Base-by-base conservation (phyloP, 1,140 invertebrate genomes). In the Paramacrobiotus metropolitanus region DNA sequence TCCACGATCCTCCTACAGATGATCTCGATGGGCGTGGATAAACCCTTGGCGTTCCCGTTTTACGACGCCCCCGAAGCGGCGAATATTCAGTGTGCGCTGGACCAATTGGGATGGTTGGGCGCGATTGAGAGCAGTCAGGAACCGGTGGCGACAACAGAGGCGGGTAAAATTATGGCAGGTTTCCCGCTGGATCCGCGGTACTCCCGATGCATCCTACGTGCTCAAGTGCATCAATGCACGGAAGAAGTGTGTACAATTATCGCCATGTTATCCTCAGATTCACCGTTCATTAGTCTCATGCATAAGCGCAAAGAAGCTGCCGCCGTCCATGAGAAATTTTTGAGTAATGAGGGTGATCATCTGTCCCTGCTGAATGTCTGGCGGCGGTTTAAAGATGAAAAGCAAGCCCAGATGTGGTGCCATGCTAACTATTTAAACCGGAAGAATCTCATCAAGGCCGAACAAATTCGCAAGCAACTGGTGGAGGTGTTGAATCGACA, bases 181-280 rank as follows among this genome's bases (percentile, higher is more conserved):
- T 96, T 94, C 73, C 93, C 93, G 1, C 74, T 97, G 44, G 89
- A 95, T 71, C 92, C 92, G 0, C 79, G 82, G 61, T 86, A 87
- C 73, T 81, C 87, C 2, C 91, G 87, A 63, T 64, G 66, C 21
- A 59, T 67, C 34, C 31, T 64, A 30, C 40, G 61, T 59, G 67
- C 65, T 34, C 34, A 30, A 30, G 59, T 44, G 30, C 62, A 64
- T 62, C 62, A 60, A 71, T 77, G 48, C 68, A 79, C 78, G 62
- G 86, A 92, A 66, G 90, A 95, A 77, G 82, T 83, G 29, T 66
- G 85, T 30, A 82, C 76, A 40, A 79, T 85, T 40, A 75, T 85
- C 31, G 77, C 83, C 1, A 66, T 83, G 62, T 69, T 85, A 45
- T 83, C 82, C 2, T 77, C 79, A 9, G 83, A 85, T 65, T 78